phyloP scores from a whole-genome alignment of 2,797 vertebrate genomes.

The Buceros bicornis region DNA sequence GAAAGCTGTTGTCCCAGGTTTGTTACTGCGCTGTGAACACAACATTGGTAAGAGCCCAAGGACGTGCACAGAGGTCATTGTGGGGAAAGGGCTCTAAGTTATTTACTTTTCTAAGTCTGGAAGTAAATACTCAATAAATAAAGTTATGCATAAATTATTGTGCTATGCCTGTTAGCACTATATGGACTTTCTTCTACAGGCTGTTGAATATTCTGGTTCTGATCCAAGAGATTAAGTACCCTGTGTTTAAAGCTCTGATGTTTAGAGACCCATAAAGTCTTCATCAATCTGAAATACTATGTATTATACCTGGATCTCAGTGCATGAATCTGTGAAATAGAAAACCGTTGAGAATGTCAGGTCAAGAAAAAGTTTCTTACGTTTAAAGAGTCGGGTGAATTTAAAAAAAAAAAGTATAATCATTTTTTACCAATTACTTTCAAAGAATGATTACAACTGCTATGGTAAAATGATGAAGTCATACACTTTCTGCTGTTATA shows the following conservation, averaged over 20 bases:
- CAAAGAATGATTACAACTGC: background rate
- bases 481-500: background rate
- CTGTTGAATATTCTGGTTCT: background rate
- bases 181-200: background rate
- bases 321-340: background rate
- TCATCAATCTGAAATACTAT: background rate
- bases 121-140: background rate
- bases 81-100: background rate
- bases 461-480: background rate
- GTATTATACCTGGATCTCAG: background rate
- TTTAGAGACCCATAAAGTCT: background rate
- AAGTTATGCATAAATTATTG: background rate
- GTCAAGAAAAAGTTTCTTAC: background rate
- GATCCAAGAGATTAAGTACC: background rate
- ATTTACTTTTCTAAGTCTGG: background rate
- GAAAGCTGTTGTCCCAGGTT: background rate
- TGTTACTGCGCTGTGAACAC: background rate
- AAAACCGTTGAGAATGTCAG: background rate
- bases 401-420: background rate
- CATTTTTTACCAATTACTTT: background rate
- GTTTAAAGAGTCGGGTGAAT: background rate
- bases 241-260: background rate
- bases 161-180: background rate
- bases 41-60: background rate
- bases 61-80: background rate